A percentile compares a stretch with the other conserved stretches of the same genome.
These are phyloP conservation scores for Hiodon tergisus DNA, from an alignment of 2,113 vertebrate genomes.

Conservation along the genomic window DNA sequence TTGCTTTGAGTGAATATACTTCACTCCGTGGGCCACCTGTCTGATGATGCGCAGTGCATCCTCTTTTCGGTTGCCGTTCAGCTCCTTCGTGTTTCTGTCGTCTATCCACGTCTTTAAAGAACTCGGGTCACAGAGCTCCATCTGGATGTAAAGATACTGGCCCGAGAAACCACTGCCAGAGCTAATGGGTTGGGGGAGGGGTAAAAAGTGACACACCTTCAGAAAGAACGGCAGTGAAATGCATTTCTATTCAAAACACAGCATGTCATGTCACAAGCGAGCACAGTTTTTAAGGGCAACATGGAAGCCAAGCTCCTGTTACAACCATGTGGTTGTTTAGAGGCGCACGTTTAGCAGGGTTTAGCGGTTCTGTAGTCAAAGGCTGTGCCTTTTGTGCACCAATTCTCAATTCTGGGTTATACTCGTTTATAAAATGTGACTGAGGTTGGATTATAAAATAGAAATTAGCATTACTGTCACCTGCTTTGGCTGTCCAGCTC, in stretches of 20 bases:
- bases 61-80: slow-evolving; percentile 33
- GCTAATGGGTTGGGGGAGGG: slow-evolving; percentile 26
- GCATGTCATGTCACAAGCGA: no score
- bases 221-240: no score
- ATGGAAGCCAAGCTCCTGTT: no score
- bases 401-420: no score
- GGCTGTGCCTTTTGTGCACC: no score
- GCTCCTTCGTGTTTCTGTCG: slow-evolving; percentile 36
- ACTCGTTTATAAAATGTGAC: no score
- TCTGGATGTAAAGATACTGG: slow-evolving; percentile 61
- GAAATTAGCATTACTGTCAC: slow-evolving; percentile 45
- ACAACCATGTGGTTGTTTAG: no score
- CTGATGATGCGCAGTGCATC: slow-evolving; percentile 35
- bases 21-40: slow-evolving; percentile 54
- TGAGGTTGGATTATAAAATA: neutral
- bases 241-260: no score
- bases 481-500: slow-evolving; percentile 33
- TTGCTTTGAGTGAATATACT: slow-evolving; percentile 51
- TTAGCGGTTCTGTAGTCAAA: no score
- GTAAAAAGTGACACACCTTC: no score
- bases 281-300: no score
- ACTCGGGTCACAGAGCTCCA: slow-evolving; percentile 59
- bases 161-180: slow-evolving; percentile 21
- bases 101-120: slow-evolving; percentile 57
- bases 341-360: no score